Base-by-base conservation (phyloP, 1,140 invertebrate species). In the Penaeus chinensis region DNA sequence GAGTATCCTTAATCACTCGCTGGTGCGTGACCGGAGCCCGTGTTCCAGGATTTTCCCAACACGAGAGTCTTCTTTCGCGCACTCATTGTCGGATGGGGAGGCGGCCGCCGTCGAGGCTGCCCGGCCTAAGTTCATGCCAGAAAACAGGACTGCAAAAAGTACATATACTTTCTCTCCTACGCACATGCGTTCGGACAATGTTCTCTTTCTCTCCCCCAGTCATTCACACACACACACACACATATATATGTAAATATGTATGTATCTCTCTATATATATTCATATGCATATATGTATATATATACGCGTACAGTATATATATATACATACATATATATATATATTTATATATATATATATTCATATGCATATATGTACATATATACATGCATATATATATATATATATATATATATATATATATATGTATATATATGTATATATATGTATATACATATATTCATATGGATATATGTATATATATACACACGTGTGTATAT, bases 391-490 rank as follows among this genome's bases (percentile, higher is more conserved):
- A 81, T 81, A 81, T 61, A 81, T 81, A 81, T 81, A 61, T 81
- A 81, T 81, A 81, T 81, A 81, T 81, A 81, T 81, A 81, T 81
- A 81, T 81, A 81, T 81, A 60, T 81, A 81, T 81, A 81, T 81
- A 81, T 81, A 81, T 81, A 81, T 81, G 60, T 81, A 81, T 61
- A 81, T 81, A 81, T 81, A 81, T 81, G 60, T 61, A 81, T 81
- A 60, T 81, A 81, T 81, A 81, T 61, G 60, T 81, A 81, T 62
- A 81, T 62, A 81, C 32, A 60, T 62, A 81, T 24, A 61, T 62
- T 60, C 32, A 81, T 62, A 54, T 62, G 60, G 10, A 81, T 24
- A 81, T 62, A 81, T 62, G 60, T 62, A 69, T 13, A 69, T 69
- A 16, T 69, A 69, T 69, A 69, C 27, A 69, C 13, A 47, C 18